A percentile compares a stretch with the other conserved stretches of the same genome.
phyloP scores from a whole-genome alignment of 2,797 vertebrate genomes.

The Cyprinella venusta region DNA sequence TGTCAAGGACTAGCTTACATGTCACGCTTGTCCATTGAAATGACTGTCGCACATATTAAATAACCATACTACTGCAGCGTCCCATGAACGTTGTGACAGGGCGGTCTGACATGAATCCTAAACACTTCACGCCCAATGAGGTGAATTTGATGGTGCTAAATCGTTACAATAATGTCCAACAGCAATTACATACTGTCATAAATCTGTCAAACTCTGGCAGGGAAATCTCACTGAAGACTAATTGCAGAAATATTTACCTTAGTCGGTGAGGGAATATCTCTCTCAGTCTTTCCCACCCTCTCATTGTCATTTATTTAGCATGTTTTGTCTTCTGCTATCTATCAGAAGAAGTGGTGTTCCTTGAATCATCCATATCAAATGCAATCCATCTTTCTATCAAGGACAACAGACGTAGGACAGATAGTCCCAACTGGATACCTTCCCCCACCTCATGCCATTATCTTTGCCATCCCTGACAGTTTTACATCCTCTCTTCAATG shows the following conservation, averaged over 20 bases:
- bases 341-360: constrained; percentile 17
- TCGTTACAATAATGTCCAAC: not conserved
- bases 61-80: not conserved
- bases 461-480: constrained; percentile 34
- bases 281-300: not conserved
- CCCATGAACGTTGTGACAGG: constrained; percentile 28
- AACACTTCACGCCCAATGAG: constrained; percentile 44
- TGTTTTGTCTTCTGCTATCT: constrained; percentile 20
- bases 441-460: constrained; percentile 11
- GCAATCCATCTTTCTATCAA: constrained; percentile 43
- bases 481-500: constrained; percentile 15
- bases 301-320: constrained; percentile 15
- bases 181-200: constrained; percentile 30
- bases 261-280: not conserved
- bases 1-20: constrained; percentile 39
- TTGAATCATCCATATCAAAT: constrained; percentile 41
- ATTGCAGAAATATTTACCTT: constrained; percentile 28
- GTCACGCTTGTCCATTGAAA: constrained; percentile 32
- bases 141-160: constrained; percentile 59
- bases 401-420: constrained; percentile 23
- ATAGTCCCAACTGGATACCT: constrained; percentile 14
- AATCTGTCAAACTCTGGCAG: constrained; percentile 1
- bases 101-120: constrained; percentile 19
- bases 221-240: constrained; percentile 18
- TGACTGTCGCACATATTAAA: constrained; percentile 39